Evolutionary conservation across 1,140 invertebrate species (phyloP), one percentile per base, ranked within the genome.

Genomic region (Scaptomyza pallida): DNA sequence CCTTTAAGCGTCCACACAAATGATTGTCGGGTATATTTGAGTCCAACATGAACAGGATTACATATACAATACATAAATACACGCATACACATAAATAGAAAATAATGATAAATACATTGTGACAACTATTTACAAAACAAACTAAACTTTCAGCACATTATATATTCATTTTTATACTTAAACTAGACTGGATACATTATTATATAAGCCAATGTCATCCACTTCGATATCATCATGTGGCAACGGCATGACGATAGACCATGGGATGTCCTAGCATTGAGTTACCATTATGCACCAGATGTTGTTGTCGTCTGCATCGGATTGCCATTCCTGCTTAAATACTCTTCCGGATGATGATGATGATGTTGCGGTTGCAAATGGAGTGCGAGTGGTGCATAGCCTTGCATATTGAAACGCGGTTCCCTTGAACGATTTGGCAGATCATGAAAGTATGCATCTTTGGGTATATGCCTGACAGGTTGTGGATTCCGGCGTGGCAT

Each of bases 361-460:
- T 41, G 60, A 19, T 68, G 33, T 19, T 47, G 43, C 4, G 43
- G 10, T 9, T 16, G 51, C 2, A 47, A 5, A 15, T 41, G 54
- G 2, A 35, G 55, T 2, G 44, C 21, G 1, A 13, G 15, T 1
- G 62, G 15, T 10, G 41, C 16, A 15, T 35, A 56, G 17, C 37
- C 43, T 2, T 41, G 19, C 3, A 48, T 37, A 1, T 30, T 9
- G 1, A 9, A 9, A 30, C 30, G 61, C n/a, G 16, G 16, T 26
- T 50, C 45, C 47, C 61, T 43, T 4, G 78, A 44, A 1, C 81
- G 78, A 77, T 93, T 93, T 0, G 93, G 92, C 54, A 94, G 92
- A 30, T 94, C 93, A 60, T 94, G 93, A 67, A 94, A 94, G 74
- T 93, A 94, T 3, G 93, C 93, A 82, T 94, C 93, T 91, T 93